Conservation (phyloP, 2,888 invertebrate genomes). For the Polydrusus tereticollis region DNA sequence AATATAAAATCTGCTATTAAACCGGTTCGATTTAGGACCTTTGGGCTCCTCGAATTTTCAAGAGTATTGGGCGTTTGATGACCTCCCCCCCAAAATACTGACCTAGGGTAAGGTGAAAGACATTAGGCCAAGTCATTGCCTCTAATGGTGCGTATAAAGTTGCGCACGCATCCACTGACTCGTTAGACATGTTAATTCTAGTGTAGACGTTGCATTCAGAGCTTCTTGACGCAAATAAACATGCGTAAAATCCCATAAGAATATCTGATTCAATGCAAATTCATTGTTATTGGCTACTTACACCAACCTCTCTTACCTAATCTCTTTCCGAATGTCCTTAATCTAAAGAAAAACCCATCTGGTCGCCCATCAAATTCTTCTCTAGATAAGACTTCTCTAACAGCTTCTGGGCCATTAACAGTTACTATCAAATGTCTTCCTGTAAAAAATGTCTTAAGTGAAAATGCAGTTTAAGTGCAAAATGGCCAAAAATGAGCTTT, state of each 20-base stretch:
- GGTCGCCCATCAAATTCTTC: constrained; percentile 80
- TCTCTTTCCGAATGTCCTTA: constrained; percentile 77
- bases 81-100: constrained; percentile 34
- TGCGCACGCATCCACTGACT: background rate
- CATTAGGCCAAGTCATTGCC: constrained; percentile 1
- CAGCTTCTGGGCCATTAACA: constrained; percentile 73
- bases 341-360: constrained; percentile 76
- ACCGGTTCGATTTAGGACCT: constrained; percentile 11
- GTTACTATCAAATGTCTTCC: constrained; percentile 71
- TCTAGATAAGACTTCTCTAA: constrained; percentile 73
- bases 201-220: too few species aligned
- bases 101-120: constrained; percentile 29
- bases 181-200: too few species aligned
- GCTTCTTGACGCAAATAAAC: too few species aligned
- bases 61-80: background rate
- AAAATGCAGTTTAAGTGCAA: too few species aligned
- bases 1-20: background rate
- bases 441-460: too few species aligned
- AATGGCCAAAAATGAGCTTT: background rate
- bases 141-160: background rate
- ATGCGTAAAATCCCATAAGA: too few species aligned
- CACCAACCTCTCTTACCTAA: constrained; percentile 68
- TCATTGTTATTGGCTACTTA: background rate
- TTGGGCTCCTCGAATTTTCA: background rate
- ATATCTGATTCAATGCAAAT: background rate